Conservation (phyloP, 2,888 invertebrate genomes). For the Drosophila monieri region DNA sequence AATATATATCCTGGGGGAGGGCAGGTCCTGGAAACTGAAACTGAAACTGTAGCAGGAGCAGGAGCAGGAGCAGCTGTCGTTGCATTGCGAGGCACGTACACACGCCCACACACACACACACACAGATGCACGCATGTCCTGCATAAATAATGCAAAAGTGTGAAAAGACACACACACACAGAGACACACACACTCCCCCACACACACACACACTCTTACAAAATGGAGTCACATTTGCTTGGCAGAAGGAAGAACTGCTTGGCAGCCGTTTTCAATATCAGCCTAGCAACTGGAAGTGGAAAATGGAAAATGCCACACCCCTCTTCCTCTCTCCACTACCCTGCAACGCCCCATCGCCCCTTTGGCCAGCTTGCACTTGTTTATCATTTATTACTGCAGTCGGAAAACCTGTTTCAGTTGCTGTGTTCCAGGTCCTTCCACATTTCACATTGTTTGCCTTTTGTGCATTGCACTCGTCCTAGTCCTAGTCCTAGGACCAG, state of each 20-base stretch:
- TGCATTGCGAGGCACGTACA: constrained; percentile 69
- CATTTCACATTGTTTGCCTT: constrained; percentile 58
- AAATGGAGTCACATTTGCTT: constrained; percentile 31
- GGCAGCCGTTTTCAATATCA: constrained; percentile 62
- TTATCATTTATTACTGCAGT: constrained; percentile 75
- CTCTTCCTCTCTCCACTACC: background rate
- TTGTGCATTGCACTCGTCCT: constrained; percentile 44
- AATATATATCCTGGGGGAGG: constrained; percentile 14
- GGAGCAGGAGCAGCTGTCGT: constrained; percentile 56
- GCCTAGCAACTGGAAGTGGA: constrained; percentile 20
- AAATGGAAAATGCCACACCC: constrained; percentile 3
- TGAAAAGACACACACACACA: constrained; percentile 39
- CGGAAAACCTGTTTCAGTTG: constrained; percentile 59
- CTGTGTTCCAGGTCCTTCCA: constrained; percentile 33
- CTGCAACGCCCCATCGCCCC: constrained; percentile 12
- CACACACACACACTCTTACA: background rate
- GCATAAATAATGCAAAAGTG: constrained; percentile 52
- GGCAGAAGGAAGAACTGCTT: constrained; percentile 13
- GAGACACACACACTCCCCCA: background rate
- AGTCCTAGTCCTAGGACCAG: background rate
- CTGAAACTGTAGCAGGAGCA: constrained; percentile 21
- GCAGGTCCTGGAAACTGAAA: background rate
- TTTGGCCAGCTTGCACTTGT: constrained; percentile 73
- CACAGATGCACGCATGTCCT: constrained; percentile 16
- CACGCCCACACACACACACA: constrained; percentile 8